phyloP scores from a whole-genome alignment of 2,888 invertebrate species.

The Cheiracanthium punctorium region DNA sequence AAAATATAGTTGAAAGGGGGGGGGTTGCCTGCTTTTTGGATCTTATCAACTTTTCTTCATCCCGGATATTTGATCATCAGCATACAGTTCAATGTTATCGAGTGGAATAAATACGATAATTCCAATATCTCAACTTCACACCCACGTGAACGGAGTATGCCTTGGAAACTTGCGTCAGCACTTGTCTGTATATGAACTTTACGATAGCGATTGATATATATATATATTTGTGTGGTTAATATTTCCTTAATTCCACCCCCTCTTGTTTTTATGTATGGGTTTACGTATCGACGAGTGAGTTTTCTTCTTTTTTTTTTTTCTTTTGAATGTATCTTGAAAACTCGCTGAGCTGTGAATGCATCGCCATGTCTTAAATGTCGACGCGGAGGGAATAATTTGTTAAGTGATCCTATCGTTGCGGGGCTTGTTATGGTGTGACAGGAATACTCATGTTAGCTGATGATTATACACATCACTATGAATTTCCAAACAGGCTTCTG shows the following conservation, averaged over 20 bases:
- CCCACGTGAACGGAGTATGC: slow-evolving; percentile 46
- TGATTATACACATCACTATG: not conserved
- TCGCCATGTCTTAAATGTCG: not conserved
- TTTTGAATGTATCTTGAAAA: not conserved
- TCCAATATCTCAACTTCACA: slow-evolving; percentile 58
- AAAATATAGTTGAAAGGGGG: too few species aligned
- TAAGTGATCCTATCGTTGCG: too few species aligned
- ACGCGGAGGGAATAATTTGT: too few species aligned
- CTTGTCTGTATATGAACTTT: slow-evolving; percentile 51
- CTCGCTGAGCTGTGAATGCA: not conserved
- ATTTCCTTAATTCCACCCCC: not conserved
- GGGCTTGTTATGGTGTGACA: too few species aligned
- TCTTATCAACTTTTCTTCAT: not conserved
- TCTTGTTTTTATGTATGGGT: not conserved
- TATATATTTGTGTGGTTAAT: not conserved
- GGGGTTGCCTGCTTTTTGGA: too few species aligned
- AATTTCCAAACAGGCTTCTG: too few species aligned
- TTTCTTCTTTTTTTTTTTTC: slow-evolving; percentile 7
- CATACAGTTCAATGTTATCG: slow-evolving; percentile 28
- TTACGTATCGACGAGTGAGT: not conserved
- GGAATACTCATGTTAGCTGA: too few species aligned
- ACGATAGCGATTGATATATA: slow-evolving; percentile 18
- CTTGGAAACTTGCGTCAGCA: slow-evolving; percentile 49
- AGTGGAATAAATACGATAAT: slow-evolving; percentile 40
- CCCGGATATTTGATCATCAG: slow-evolving; percentile 55